These are phyloP conservation scores for Diglossa cyanea DNA, from an alignment of 2,797 vertebrate species.

Conservation along the genomic window DNA sequence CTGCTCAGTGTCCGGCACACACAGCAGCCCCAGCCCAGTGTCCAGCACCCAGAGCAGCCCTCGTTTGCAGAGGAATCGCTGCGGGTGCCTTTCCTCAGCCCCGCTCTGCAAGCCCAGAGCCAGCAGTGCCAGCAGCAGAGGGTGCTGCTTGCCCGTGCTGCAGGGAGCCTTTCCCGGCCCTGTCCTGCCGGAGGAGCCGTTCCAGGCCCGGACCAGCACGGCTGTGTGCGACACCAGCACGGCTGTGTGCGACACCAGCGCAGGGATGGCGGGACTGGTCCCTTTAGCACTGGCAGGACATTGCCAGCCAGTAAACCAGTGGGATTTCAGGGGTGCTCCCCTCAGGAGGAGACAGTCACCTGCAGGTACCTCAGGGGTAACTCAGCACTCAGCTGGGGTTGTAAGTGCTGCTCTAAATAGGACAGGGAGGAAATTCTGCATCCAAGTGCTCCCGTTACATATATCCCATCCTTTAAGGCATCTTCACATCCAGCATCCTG, in stretches of 20 bases:
- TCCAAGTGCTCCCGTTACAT: background rate
- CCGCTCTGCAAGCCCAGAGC: background rate
- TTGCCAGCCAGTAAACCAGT: background rate
- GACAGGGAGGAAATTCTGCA: background rate
- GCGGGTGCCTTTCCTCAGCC: background rate
- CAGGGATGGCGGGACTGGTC: background rate
- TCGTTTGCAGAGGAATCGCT: background rate
- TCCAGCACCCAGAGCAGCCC: background rate
- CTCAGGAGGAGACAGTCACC: too few relatives aligned
- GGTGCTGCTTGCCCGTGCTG: slow-evolving; percentile 30
- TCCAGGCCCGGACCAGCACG: rapidly evolving
- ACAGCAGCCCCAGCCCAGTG: too few relatives aligned
- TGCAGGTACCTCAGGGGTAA: background rate
- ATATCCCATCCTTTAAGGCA: background rate
- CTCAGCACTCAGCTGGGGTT: background rate
- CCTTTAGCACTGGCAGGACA: background rate
- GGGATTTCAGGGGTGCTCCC: background rate
- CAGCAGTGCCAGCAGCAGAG: slow-evolving; percentile 21
- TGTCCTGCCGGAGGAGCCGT: background rate
- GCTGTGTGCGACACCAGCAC: background rate
- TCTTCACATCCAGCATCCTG: background rate
- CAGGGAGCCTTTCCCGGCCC: background rate
- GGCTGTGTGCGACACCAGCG: background rate
- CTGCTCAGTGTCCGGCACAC: too few relatives aligned
- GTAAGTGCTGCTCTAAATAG: background rate